Evolutionary conservation across 2,113 vertebrate species (phyloP).

Genomic region (Pterophyllum scalare): DNA sequence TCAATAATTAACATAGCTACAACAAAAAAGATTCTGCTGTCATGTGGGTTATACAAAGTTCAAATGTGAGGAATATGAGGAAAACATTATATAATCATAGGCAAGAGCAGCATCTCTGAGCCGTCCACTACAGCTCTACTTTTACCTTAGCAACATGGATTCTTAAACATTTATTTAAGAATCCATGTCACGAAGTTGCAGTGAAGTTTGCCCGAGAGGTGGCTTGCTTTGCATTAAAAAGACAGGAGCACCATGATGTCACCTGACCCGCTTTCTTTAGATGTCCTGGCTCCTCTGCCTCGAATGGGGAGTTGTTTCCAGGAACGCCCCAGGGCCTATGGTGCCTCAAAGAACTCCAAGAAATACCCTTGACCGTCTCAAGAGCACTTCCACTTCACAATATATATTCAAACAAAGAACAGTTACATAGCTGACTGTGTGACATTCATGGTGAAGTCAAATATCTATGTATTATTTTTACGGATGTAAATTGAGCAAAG

Average conservation of each 20-base stretch:
- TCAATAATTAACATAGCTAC: not conserved
- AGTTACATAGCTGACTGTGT: conserved; percentile 46
- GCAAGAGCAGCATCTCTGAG: not conserved
- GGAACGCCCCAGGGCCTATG: conserved; percentile 67
- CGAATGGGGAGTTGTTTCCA: conserved; percentile 65
- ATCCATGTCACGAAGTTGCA: conserved; percentile 44
- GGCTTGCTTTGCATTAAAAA: conserved; percentile 43
- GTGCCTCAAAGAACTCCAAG: conserved; percentile 61
- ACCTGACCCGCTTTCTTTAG: conserved; percentile 51
- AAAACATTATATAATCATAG: not conserved
- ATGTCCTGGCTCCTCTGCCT: conserved; percentile 54
- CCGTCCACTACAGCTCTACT: not conserved
- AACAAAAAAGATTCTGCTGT: not conserved
- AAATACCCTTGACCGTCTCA: conserved; percentile 61
- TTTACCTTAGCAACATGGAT: not conserved
- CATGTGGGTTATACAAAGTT: not conserved
- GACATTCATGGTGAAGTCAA: conserved; percentile 14
- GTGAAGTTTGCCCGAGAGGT: conserved; percentile 53
- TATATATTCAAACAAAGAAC: conserved; percentile 62
- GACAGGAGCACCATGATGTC: conserved; percentile 61
- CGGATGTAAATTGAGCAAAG: not conserved
- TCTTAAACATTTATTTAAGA: conserved; percentile 29
- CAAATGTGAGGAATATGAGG: not conserved
- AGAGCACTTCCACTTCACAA: conserved; percentile 63
- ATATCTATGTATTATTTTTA: conserved; percentile 8